phyloP scores from a whole-genome alignment of 2,888 invertebrate genomes.

The Pollenia amentaria region DNA sequence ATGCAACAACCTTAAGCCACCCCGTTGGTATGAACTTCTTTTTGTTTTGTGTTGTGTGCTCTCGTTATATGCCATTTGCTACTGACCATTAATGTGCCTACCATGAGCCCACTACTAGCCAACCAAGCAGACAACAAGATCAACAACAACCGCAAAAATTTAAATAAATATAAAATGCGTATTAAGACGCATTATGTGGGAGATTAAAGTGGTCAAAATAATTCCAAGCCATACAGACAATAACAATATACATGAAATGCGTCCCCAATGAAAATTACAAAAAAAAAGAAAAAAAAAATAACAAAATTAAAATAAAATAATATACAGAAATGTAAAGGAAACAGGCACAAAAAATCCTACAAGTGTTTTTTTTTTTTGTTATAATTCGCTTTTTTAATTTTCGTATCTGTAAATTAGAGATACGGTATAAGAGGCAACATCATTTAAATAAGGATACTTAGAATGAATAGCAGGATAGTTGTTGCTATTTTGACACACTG shows the following conservation, averaged over 20 bases:
- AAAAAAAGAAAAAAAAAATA: slow-evolving; percentile 35
- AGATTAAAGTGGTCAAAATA: slow-evolving; percentile 72
- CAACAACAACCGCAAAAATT: slow-evolving; percentile 26
- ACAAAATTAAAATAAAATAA: slow-evolving; percentile 47
- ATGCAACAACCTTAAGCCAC: slow-evolving; percentile 49
- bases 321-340: slow-evolving; percentile 29
- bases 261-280: slow-evolving; percentile 15
- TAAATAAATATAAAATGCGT: slow-evolving; percentile 73
- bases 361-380: slow-evolving; percentile 44
- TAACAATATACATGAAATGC: slow-evolving; percentile 40
- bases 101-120: slow-evolving; percentile 21
- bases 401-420: neutral
- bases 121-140: neutral
- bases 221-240: slow-evolving; percentile 57
- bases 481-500: slow-evolving; percentile 15
- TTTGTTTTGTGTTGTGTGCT: slow-evolving; percentile 34
- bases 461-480: neutral
- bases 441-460: slow-evolving; percentile 37
- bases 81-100: slow-evolving; percentile 46
- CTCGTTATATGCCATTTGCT: slow-evolving; percentile 54
- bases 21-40: slow-evolving; percentile 23
- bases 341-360: neutral
- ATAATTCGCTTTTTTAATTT: slow-evolving; percentile 14
- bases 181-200: slow-evolving; percentile 74
- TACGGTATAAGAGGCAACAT: slow-evolving; percentile 8